Percentiles rank a stretch among this genome's conserved stretches.
Evolutionary conservation across 2,888 invertebrate species (phyloP).

Genomic region (Papilio elwesi): DNA sequence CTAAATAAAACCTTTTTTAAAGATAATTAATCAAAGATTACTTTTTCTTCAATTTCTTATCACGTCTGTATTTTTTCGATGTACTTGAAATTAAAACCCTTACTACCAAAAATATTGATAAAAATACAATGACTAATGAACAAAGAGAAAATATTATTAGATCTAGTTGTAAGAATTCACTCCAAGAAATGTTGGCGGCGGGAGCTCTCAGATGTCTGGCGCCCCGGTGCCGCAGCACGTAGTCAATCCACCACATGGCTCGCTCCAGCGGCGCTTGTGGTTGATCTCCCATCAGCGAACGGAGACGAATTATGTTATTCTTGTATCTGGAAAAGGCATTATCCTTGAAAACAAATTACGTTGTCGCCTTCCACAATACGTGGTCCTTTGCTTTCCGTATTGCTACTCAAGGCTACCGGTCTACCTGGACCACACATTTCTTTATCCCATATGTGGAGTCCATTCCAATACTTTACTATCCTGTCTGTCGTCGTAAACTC

Average conservation of each 20-base stretch:
- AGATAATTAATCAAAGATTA: neutral
- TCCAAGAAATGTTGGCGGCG: slow-evolving; percentile 53
- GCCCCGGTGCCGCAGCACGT: slow-evolving; percentile 71
- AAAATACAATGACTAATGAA: neutral
- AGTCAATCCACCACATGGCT: slow-evolving; percentile 78
- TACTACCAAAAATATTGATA: neutral
- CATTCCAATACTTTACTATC: too few species aligned
- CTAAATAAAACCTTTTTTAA: too few species aligned
- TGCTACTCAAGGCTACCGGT: too few species aligned
- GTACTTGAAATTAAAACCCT: neutral
- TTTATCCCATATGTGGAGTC: too few species aligned
- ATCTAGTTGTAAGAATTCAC: slow-evolving; percentile 55
- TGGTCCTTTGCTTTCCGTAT: too few species aligned
- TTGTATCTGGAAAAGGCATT: slow-evolving; percentile 43
- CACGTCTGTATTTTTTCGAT: neutral
- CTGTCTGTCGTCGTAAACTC: too few species aligned
- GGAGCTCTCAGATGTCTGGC: slow-evolving; percentile 67
- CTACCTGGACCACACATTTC: too few species aligned
- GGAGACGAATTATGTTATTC: slow-evolving; percentile 44
- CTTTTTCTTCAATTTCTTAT: neutral
- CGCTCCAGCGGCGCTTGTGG: slow-evolving; percentile 54
- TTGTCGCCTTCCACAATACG: too few species aligned
- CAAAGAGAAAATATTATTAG: slow-evolving; percentile 43
- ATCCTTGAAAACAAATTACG: neutral
- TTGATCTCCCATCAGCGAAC: slow-evolving; percentile 45